phyloP scores from a whole-genome alignment of 2,797 vertebrate species.

The Hirundo rustica region DNA sequence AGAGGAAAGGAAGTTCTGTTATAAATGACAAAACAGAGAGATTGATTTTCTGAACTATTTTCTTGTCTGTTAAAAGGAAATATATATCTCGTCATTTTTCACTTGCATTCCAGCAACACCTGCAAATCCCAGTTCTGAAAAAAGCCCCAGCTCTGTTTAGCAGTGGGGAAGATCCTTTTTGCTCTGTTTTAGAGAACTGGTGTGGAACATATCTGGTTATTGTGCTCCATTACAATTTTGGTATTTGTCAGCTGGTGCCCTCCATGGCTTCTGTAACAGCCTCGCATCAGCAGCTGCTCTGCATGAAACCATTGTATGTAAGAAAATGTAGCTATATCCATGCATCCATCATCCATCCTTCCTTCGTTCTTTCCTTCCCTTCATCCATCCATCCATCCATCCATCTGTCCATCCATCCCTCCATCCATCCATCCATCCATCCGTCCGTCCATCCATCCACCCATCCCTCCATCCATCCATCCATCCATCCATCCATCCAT shows the following conservation, averaged over 20 bases:
- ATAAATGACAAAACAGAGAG: neutral
- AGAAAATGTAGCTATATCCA: neutral
- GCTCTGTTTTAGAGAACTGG: neutral
- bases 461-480: neutral
- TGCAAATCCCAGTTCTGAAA: neutral
- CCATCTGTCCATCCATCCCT: neutral
- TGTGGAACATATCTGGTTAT: neutral
- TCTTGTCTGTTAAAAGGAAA: neutral
- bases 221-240: neutral
- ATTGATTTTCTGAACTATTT: neutral
- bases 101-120: neutral
- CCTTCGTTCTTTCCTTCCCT: neutral
- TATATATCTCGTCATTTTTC: neutral
- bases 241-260: neutral
- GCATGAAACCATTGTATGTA: rapidly evolving
- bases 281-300: neutral
- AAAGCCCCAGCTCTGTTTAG: neutral
- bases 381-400: neutral
- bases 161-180: neutral
- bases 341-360: neutral
- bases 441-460: neutral
- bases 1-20: neutral
- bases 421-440: neutral
- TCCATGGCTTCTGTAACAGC: neutral
- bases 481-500: neutral